Evolutionary conservation across 2,113 vertebrate species (phyloP).

Genomic region (rat (Rattus norvegicus)): DNA sequence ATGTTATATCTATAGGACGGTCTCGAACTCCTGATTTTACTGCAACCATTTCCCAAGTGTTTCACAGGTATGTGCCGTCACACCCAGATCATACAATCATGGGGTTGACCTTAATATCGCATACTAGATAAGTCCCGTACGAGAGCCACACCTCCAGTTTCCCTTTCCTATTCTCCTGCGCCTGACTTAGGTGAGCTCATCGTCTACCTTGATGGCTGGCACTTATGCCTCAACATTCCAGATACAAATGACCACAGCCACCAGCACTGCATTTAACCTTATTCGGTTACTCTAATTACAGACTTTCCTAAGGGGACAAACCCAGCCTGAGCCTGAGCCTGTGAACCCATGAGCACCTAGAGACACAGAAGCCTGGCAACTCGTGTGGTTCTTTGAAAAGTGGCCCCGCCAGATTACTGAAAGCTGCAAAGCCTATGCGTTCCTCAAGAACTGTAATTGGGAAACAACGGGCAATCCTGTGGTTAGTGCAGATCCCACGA

Average conservation of each 20-base stretch:
- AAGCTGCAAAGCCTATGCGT: neutral
- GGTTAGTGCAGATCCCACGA: neutral
- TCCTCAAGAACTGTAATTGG: neutral
- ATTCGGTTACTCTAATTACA: neutral
- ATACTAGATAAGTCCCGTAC: neutral
- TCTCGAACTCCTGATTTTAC: neutral
- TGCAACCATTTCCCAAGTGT: too few relatives aligned
- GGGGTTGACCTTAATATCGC: too few relatives aligned
- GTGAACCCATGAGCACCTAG: neutral
- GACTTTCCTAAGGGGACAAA: neutral
- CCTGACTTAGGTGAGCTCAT: neutral
- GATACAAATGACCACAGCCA: neutral
- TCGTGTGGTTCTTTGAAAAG: neutral
- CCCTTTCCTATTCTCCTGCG: neutral
- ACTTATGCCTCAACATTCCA: neutral
- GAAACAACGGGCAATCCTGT: neutral
- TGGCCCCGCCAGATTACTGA: neutral
- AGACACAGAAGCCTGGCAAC: neutral
- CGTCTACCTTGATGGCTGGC: neutral
- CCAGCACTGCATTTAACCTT: neutral
- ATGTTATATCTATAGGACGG: too few relatives aligned
- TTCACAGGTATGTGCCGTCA: too few relatives aligned
- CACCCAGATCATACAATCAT: too few relatives aligned
- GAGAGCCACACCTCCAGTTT: accelerated
- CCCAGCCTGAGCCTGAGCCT: neutral